A percentile compares a stretch with the other conserved stretches of the same genome.
Evolutionary conservation across 2,113 vertebrate genomes (phyloP).

Genomic region (Cottus gobio): DNA sequence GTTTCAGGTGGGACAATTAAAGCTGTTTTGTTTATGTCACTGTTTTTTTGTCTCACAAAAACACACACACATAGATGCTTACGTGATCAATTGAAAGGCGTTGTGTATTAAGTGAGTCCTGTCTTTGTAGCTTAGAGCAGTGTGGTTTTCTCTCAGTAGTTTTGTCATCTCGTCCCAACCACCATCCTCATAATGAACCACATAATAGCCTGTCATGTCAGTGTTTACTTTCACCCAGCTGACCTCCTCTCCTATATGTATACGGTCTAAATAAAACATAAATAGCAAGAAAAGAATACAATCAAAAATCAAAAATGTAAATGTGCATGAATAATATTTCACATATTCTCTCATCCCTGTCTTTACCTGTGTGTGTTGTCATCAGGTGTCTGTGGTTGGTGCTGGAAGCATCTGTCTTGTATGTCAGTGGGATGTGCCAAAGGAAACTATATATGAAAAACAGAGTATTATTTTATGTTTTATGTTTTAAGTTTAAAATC

Average conservation of each 20-base stretch:
- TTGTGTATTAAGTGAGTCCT: conserved; percentile 84
- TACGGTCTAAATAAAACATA: conserved; percentile 67
- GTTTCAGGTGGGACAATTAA: conserved; percentile 9
- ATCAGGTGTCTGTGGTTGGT: conserved; percentile 74
- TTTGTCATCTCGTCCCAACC: conserved; percentile 81
- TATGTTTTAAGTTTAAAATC: not conserved
- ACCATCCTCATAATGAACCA: conserved; percentile 83
- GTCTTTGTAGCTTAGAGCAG: conserved; percentile 83
- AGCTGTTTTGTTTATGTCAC: not conserved
- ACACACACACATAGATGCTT: conserved; percentile 48
- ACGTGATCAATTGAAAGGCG: conserved; percentile 85
- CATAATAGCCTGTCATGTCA: conserved; percentile 86
- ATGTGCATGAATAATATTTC: not conserved
- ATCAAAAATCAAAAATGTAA: not conserved
- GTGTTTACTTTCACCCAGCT: conserved; percentile 86
- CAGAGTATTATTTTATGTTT: not conserved
- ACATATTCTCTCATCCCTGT: not conserved
- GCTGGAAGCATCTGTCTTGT: conserved; percentile 73
- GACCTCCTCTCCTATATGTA: conserved; percentile 76
- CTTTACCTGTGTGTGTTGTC: conserved; percentile 75
- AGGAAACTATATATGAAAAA: conserved; percentile 69
- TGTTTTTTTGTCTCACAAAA: not conserved
- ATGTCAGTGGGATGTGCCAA: conserved; percentile 82
- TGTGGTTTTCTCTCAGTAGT: conserved; percentile 83
- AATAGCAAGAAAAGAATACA: conserved; percentile 4